Conservation (phyloP, 2,888 invertebrate species). For the Falcaria lacertinaria region DNA sequence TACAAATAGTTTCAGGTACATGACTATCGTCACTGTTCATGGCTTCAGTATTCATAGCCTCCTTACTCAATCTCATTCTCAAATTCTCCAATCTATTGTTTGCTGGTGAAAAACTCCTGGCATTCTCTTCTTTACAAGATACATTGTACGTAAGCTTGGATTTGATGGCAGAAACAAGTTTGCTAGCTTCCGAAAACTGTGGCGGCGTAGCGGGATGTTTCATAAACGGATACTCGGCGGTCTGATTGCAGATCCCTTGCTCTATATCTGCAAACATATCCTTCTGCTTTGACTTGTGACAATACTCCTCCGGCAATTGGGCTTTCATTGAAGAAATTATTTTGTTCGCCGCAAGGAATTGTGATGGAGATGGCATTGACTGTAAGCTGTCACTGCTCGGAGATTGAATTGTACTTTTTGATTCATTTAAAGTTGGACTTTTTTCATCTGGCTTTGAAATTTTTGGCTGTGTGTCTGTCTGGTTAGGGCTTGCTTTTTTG, state of each 20-base stretch:
- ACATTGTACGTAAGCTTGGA: slow-evolving; percentile 58
- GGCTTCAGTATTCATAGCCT: slow-evolving; percentile 23
- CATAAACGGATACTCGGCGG: slow-evolving; percentile 61
- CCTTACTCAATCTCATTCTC: slow-evolving; percentile 40
- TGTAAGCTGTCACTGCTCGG: slow-evolving; percentile 58
- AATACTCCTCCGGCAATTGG: slow-evolving; percentile 62
- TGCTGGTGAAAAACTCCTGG: slow-evolving; percentile 37
- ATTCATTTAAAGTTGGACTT: slow-evolving; percentile 46
- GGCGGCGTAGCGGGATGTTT: slow-evolving; percentile 70
- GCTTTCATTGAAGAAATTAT: slow-evolving; percentile 72
- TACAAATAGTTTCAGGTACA: slow-evolving; percentile 18
- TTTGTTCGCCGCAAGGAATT: slow-evolving; percentile 69
- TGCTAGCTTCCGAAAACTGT: slow-evolving; percentile 69
- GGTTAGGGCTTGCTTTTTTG: slow-evolving; percentile 31
- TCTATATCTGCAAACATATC: slow-evolving; percentile 71
- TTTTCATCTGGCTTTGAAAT: slow-evolving; percentile 24
- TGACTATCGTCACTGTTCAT: slow-evolving; percentile 19
- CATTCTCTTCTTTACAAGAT: slow-evolving; percentile 33
- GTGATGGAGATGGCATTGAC: slow-evolving; percentile 61
- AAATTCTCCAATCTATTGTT: slow-evolving; percentile 51
- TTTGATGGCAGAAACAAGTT: slow-evolving; percentile 67
- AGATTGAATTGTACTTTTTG: slow-evolving; percentile 45
- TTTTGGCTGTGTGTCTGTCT: slow-evolving; percentile 32
- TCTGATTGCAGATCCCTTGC: slow-evolving; percentile 63
- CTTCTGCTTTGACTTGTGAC: slow-evolving; percentile 50